Evolutionary conservation across 2,888 invertebrate species (phyloP).

Genomic region (Phragmatobia fuliginosa): DNA sequence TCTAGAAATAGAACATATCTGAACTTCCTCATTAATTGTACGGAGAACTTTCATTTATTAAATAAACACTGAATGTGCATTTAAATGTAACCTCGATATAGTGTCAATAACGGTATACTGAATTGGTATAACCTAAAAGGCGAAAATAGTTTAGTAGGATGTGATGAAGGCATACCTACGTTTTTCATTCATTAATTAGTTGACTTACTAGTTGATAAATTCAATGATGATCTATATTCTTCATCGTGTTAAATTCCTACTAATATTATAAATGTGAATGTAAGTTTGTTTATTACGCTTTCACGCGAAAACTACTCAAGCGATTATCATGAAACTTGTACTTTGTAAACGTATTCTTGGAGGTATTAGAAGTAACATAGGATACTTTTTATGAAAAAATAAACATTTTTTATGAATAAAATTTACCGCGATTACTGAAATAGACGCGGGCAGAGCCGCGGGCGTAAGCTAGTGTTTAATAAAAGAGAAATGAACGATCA

Average conservation of each 20-base stretch:
- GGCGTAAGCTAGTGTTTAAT: too few relatives aligned
- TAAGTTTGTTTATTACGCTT: too few relatives aligned
- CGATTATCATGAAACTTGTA: too few relatives aligned
- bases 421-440: too few relatives aligned
- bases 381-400: too few relatives aligned
- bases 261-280: too few relatives aligned
- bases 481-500: background rate
- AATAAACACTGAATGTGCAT: conserved; percentile 3
- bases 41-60: background rate
- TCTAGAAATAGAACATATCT: conserved; percentile 11
- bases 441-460: too few relatives aligned
- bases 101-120: background rate
- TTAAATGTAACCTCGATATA: background rate
- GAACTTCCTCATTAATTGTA: conserved; percentile 3
- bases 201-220: background rate
- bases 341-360: too few relatives aligned
- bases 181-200: background rate
- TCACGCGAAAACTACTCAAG: too few relatives aligned
- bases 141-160: background rate
- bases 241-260: too few relatives aligned
- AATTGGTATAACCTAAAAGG: background rate
- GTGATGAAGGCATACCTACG: background rate
- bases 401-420: too few relatives aligned
- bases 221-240: background rate
- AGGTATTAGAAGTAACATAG: too few relatives aligned